Conservation (phyloP, 2,888 invertebrate species). For the Diplazon laetatorius region DNA sequence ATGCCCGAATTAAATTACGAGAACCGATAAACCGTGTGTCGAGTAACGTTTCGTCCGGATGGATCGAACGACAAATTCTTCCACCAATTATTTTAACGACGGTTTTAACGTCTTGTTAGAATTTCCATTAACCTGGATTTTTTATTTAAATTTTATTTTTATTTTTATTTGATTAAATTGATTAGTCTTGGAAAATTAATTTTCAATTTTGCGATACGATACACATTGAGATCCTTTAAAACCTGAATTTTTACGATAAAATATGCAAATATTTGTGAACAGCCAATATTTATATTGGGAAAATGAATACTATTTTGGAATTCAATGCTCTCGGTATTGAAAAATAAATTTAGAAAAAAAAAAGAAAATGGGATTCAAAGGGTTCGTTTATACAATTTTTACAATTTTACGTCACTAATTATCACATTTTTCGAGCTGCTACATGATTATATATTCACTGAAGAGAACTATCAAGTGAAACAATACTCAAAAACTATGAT, state of each 20-base stretch:
- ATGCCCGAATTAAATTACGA: constrained; percentile 37
- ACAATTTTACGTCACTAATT: constrained; percentile 26
- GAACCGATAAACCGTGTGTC: constrained; percentile 50
- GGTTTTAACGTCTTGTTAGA: constrained; percentile 44
- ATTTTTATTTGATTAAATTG: constrained; percentile 16
- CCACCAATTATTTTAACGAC: constrained; percentile 56
- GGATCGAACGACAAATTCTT: constrained; percentile 33
- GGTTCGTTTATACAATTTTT: too few species aligned
- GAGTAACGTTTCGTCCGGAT: constrained; percentile 47
- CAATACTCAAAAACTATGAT: too few species aligned
- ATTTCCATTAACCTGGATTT: too few species aligned
- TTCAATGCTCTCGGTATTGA: constrained; percentile 1
- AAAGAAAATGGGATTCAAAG: background rate
- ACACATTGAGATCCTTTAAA: constrained; percentile 21
- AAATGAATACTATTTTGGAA: background rate
- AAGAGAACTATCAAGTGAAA: constrained; percentile 9
- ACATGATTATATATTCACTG: constrained; percentile 45
- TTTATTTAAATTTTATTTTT: background rate
- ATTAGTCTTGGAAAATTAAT: constrained; percentile 18
- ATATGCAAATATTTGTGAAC: background rate
- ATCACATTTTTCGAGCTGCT: constrained; percentile 35
- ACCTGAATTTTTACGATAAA: background rate
- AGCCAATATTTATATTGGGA: background rate
- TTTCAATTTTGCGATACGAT: background rate
- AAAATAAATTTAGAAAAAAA: too few species aligned